A percentile compares a stretch with the other conserved stretches of the same genome.
Evolutionary conservation across 2,888 invertebrate genomes (phyloP).

Genomic region (Dasypolia templi): DNA sequence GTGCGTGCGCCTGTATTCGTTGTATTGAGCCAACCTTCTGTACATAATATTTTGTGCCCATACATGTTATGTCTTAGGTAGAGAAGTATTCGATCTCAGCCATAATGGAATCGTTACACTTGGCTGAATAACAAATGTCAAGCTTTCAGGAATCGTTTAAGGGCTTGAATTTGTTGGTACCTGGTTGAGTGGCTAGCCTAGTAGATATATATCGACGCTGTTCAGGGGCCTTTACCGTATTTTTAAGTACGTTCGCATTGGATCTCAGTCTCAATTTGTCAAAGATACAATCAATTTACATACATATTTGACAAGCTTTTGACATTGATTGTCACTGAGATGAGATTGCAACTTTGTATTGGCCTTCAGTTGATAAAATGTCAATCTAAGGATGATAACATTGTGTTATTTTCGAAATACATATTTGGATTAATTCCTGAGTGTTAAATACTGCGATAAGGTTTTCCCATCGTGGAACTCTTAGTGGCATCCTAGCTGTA

Average conservation of each 20-base stretch:
- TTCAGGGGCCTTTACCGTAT: no score
- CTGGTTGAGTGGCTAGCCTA: neutral
- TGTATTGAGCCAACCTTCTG: fast-evolving
- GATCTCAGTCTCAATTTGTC: no score
- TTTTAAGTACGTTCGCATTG: no score
- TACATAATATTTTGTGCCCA: neutral
- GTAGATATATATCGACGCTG: neutral
- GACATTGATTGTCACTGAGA: no score
- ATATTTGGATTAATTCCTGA: no score
- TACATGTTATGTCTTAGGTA: neutral
- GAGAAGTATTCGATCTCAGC: slow-evolving; percentile 30
- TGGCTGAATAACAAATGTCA: slow-evolving; percentile 43
- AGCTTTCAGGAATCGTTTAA: slow-evolving; percentile 20
- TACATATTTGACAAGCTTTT: no score
- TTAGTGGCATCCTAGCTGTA: neutral
- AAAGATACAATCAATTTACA: no score
- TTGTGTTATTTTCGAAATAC: no score
- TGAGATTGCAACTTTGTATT: no score
- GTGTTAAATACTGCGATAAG: no score
- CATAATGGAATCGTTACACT: slow-evolving; percentile 39
- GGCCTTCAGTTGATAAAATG: no score
- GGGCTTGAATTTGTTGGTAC: slow-evolving; percentile 23
- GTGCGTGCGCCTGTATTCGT: neutral
- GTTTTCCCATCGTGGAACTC: neutral
- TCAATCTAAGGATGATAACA: no score